A percentile compares a stretch with the other conserved stretches of the same genome.
These are phyloP conservation scores for Tokudaia muenninki DNA, from an alignment of 2,797 vertebrate species.

Conservation along the genomic window DNA sequence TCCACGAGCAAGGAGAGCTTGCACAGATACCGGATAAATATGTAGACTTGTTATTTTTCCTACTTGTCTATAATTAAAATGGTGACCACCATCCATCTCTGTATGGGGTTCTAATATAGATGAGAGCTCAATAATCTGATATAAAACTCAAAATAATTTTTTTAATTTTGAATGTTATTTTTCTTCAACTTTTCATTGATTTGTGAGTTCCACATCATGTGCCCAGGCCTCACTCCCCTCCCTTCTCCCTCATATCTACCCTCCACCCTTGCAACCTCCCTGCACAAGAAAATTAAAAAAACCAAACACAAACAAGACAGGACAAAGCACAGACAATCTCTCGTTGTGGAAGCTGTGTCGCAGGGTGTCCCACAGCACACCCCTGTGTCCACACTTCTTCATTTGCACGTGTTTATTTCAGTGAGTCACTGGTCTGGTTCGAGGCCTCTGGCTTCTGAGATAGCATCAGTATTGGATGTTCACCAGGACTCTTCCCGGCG, in stretches of 20 bases:
- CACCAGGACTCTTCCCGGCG: neutral
- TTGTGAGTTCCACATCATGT: neutral
- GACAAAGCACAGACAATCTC: neutral
- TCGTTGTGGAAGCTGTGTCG: neutral
- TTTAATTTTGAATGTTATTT: neutral
- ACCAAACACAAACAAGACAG: neutral
- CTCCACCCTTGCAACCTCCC: neutral
- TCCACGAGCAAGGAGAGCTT: neutral
- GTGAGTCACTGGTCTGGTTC: neutral
- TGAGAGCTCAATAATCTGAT: neutral
- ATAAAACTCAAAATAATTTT: conserved; percentile 12
- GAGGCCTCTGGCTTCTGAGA: neutral
- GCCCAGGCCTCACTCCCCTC: neutral
- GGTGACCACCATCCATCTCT: neutral
- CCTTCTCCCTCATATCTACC: neutral
- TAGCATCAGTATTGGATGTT: neutral
- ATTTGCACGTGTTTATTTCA: neutral
- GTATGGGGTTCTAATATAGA: conserved; percentile 10
- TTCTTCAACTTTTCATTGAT: neutral
- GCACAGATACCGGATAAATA: neutral
- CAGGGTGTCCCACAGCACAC: neutral
- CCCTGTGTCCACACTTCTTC: neutral
- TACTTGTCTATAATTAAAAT: neutral
- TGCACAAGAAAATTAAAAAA: neutral
- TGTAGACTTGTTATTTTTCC: neutral